Evolutionary conservation across 2,888 invertebrate genomes (phyloP).

Genomic region (Brenthis daphne): DNA sequence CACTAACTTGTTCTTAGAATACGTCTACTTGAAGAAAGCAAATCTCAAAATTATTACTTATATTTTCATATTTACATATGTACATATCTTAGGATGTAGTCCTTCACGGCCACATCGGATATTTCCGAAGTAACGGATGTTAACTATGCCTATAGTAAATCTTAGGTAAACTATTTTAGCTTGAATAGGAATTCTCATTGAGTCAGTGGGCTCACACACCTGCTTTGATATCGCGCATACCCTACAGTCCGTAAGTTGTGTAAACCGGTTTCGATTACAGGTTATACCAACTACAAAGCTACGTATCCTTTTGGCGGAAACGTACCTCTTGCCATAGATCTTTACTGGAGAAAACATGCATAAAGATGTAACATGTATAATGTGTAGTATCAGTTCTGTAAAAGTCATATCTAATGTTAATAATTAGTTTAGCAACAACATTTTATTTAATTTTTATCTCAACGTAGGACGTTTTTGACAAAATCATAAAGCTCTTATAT

Average conservation of each 20-base stretch:
- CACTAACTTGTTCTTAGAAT: slow-evolving; percentile 66
- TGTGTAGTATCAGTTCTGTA: background rate
- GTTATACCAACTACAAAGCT: slow-evolving; percentile 67
- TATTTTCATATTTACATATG: background rate
- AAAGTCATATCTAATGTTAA: background rate
- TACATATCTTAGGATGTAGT: slow-evolving; percentile 9
- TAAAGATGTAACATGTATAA: background rate
- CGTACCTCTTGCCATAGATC: slow-evolving; percentile 53
- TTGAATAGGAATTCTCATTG: slow-evolving; percentile 76
- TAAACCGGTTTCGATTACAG: slow-evolving; percentile 80
- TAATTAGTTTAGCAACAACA: background rate
- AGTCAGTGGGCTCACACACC: slow-evolving; percentile 77
- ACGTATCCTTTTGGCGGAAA: slow-evolving; percentile 80
- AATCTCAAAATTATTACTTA: slow-evolving; percentile 60
- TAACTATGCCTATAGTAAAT: slow-evolving; percentile 7
- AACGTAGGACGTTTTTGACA: background rate
- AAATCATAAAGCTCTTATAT: slow-evolving; percentile 6
- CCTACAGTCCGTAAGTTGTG: slow-evolving; percentile 74
- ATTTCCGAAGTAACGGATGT: background rate
- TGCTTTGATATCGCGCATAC: slow-evolving; percentile 79
- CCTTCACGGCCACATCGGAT: background rate
- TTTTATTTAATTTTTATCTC: slow-evolving; percentile 8
- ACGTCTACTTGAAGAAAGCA: slow-evolving; percentile 55
- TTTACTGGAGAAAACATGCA: slow-evolving; percentile 22
- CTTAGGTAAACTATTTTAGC: slow-evolving; percentile 26